Percentiles rank a stretch among this genome's conserved stretches.
Evolutionary conservation across 2,888 invertebrate species (phyloP).

Genomic region (Cosmia pyralina): DNA sequence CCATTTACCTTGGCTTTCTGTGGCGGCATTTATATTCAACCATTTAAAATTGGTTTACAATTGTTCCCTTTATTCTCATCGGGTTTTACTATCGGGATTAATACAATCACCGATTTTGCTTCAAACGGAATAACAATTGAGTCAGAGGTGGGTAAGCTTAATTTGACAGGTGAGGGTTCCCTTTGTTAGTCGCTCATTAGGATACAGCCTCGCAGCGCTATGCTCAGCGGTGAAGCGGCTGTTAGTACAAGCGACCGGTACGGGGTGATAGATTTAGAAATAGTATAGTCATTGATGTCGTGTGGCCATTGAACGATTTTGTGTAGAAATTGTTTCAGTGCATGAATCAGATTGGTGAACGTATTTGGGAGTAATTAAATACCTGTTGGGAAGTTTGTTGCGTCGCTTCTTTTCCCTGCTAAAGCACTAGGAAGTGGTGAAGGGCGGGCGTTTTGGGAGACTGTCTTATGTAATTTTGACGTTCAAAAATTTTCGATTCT

Average conservation of each 20-base stretch:
- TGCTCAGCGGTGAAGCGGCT: constrained; percentile 30
- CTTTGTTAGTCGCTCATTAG: constrained; percentile 59
- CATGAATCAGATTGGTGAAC: background rate
- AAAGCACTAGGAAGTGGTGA: too few species aligned
- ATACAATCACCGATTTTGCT: constrained; percentile 52
- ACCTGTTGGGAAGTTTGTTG: background rate
- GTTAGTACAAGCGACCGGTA: constrained; percentile 2
- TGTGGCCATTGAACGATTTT: background rate
- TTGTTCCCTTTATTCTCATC: constrained; percentile 26
- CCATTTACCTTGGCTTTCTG: constrained; percentile 19
- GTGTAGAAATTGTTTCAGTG: background rate
- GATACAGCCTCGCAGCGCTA: constrained; percentile 40
- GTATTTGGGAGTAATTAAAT: background rate
- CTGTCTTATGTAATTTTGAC: too few species aligned
- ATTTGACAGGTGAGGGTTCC: constrained; percentile 57
- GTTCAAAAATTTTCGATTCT: background rate
- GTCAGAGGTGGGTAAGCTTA: constrained; percentile 54
- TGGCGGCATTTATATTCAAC: constrained; percentile 12
- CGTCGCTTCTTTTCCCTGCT: too few species aligned
- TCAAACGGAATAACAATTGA: constrained; percentile 56
- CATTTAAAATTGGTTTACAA: constrained; percentile 24
- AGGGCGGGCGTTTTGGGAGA: too few species aligned
- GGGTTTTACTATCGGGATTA: constrained; percentile 46
- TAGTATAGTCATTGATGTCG: background rate
- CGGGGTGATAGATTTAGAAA: constrained; percentile 15